Base-by-base conservation (phyloP, 2,797 vertebrate genomes). In the Paramormyrops hopkinsi region DNA sequence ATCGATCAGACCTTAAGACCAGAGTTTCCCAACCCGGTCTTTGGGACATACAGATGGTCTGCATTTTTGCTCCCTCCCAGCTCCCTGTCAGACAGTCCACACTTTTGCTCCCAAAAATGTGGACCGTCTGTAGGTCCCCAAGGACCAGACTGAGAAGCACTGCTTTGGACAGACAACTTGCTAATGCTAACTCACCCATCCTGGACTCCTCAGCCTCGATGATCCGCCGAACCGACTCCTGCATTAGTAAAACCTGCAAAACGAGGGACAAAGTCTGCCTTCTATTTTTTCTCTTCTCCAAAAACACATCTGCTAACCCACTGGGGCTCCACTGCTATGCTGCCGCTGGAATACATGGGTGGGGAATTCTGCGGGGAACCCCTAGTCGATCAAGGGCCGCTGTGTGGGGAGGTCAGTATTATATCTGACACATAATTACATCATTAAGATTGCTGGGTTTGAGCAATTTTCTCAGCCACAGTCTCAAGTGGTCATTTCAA, bases 191-290 rank as follows among this genome's bases (percentile, higher is more conserved):
- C 95, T 97, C 96, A 99, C 99, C 99, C 98, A 99, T 97, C 95
- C 93, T 96, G 54, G 98, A 97, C 93, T 99, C 99, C 92, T 99
- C 99, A 0, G 97, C 95, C 93, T 99, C 99, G 65, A 99, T 98
- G 90, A 99, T 99, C 91, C 99, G 96, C 89, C 97, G 97, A 91
- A 99, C 98, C 54, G 98, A 99, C 91, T 99, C 99, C 91, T 99
- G 98, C 99, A 99, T 99, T 93, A 99, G 94, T 92, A 97, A 96
- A 79, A 99, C 97, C 99, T 99, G 93, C 62, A 73, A 93, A 46
- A 92, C 89, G 88, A 91, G 89, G 88, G 37, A 65, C 53, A 33
- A 89, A 56, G 25, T 89, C 41, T 73, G 48, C 19, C 37, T 41
- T 19, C 51, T 7, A 8, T 41, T 29, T 11, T 53, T 12, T 33